Evolutionary conservation across 2,797 vertebrate genomes (phyloP), one percentile per base, ranked within the genome.

Genomic region (Sebastes nivosus): DNA sequence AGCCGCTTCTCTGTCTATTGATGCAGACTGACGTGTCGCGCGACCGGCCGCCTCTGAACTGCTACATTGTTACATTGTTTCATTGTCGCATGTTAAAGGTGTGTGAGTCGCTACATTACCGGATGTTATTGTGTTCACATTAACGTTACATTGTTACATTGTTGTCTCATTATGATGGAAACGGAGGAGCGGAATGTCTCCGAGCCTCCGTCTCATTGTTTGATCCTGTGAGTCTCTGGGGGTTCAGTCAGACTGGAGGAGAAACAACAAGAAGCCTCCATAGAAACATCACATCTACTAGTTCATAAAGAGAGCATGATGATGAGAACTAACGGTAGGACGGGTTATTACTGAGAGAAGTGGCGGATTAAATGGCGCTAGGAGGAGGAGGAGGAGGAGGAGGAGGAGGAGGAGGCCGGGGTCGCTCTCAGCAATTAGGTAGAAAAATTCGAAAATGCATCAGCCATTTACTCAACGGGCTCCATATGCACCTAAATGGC

Each of bases 401-500:
- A 34, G 18, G 46, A 38, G 34, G 52, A 38, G 46, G 46, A 50
- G 18, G 46, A 50, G 46, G 52, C 90, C 90, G 87, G 81, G 58
- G 77, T 67, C 71, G 85, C 79, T 90, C 85, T 84, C 84, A 73
- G 93, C 93, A 96, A 95, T 96, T 95, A 95, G 89, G 88, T 86
- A 86, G 91, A 92, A 94, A 94, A 92, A 93, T 89, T 88, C 88
- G 91, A 95, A 95, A 95, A 96, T 93, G 95, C 95, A 96, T 96
- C 96, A 96, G 96, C 96, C 96, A 96, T 96, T 96, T 95, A 96
- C 92, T 93, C 93, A 92, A 92, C 94, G 92, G 92, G 93, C 91
- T 95, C 94, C 94, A 93, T 94, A 94, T 95, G 95, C 95, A 94
- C 92, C 93, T 95, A 95, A 96, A 96, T 96, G 96, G 96, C 96